A percentile compares a stretch with the other conserved stretches of the same genome.
phyloP scores from a whole-genome alignment of 2,888 invertebrate genomes.

The Drosophila imparisetae region DNA sequence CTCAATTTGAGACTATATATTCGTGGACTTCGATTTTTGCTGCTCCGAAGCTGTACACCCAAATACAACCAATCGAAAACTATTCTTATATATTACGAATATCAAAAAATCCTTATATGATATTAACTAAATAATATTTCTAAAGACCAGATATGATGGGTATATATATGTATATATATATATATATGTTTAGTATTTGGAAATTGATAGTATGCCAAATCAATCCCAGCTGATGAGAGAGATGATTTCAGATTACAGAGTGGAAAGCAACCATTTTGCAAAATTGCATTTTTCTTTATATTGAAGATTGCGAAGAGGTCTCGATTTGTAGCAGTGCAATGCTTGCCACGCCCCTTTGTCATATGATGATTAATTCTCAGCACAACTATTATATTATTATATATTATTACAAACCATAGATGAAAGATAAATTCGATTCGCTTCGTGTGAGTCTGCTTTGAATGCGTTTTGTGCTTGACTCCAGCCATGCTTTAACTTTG shows the following conservation, averaged over 20 bases:
- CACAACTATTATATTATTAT: too few relatives aligned
- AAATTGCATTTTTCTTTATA: neutral
- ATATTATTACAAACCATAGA: neutral
- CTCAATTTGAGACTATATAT: too few relatives aligned
- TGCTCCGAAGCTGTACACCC: too few relatives aligned
- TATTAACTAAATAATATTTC: neutral
- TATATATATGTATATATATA: too few relatives aligned
- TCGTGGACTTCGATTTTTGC: too few relatives aligned
- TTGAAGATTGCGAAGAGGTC: neutral
- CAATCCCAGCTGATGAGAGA: neutral
- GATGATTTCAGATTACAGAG: neutral
- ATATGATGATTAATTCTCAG: neutral
- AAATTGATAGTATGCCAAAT: neutral
- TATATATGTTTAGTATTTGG: neutral
- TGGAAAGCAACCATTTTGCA: neutral
- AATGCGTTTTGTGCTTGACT: neutral
- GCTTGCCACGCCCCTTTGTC: neutral
- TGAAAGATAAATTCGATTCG: neutral
- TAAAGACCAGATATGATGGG: neutral
- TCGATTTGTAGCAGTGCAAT: neutral
- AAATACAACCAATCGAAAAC: too few relatives aligned
- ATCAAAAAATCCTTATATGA: too few relatives aligned
- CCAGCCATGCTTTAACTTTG: neutral
- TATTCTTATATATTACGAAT: too few relatives aligned
- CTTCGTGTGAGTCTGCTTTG: neutral